Evolutionary conservation across 1,140 invertebrate genomes (phyloP).

Genomic region (Spodoptera frugiperda): DNA sequence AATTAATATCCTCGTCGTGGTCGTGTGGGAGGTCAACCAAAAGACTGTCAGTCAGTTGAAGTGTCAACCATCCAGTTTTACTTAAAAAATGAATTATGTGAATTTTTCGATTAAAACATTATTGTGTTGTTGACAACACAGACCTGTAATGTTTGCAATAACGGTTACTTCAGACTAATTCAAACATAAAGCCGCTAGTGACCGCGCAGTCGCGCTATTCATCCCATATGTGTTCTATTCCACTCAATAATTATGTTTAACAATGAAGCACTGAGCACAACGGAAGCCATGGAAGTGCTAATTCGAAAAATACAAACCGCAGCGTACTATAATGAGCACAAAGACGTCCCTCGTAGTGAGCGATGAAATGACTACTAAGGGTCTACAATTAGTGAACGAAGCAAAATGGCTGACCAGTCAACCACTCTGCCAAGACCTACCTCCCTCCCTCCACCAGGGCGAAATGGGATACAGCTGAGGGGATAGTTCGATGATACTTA

Average conservation of each 20-base stretch:
- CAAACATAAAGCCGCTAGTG: constrained; percentile 38
- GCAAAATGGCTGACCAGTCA: constrained; percentile 79
- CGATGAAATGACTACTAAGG: constrained; percentile 77
- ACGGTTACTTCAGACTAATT: constrained; percentile 27
- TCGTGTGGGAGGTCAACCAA: too few species aligned
- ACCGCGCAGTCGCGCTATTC: constrained; percentile 41
- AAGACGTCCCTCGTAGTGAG: constrained; percentile 69
- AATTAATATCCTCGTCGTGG: too few species aligned
- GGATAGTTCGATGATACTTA: constrained; percentile 40
- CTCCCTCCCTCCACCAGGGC: constrained; percentile 26
- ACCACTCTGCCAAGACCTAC: constrained; percentile 54
- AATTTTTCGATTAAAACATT: too few species aligned
- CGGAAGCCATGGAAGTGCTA: constrained; percentile 81
- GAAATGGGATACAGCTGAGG: constrained; percentile 26
- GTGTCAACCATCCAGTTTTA: too few species aligned
- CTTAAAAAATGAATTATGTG: too few species aligned
- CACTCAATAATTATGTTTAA: constrained; percentile 70
- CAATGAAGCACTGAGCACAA: constrained; percentile 71
- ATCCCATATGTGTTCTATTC: constrained; percentile 53
- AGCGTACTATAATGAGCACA: constrained; percentile 71
- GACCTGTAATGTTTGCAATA: background rate
- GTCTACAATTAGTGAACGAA: constrained; percentile 78
- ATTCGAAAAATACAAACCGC: constrained; percentile 84
- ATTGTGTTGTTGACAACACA: background rate
- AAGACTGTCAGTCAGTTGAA: too few species aligned